Percentiles rank a stretch among this genome's conserved stretches.
These are phyloP conservation scores for Gymnopithys bicolor DNA, from an alignment of 2,797 vertebrate species.

Conservation along the genomic window DNA sequence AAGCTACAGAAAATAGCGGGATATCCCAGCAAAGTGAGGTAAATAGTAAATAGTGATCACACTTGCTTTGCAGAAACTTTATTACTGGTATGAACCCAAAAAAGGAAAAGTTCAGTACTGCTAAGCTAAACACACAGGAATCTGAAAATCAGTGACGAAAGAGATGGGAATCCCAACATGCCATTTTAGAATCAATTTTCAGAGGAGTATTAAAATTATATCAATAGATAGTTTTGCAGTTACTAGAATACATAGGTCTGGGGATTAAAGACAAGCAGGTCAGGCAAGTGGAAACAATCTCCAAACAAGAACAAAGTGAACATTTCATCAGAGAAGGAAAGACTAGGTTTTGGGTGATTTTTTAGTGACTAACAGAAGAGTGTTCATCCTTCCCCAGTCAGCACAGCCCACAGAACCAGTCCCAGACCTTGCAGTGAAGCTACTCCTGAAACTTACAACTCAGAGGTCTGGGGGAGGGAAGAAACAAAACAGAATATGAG, in stretches of 20 bases:
- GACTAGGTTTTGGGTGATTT: neutral
- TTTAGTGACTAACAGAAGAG: neutral
- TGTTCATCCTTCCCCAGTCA: fast-evolving
- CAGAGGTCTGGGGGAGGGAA: neutral
- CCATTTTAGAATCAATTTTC: neutral
- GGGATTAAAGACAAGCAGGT: neutral
- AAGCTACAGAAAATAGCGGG: neutral
- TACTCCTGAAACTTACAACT: neutral
- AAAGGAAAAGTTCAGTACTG: neutral
- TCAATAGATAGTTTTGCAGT: neutral
- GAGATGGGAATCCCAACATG: neutral
- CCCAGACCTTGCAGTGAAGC: neutral
- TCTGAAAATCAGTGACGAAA: neutral
- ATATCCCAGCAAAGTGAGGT: neutral
- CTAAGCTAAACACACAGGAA: neutral
- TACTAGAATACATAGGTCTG: neutral
- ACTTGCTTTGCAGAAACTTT: neutral
- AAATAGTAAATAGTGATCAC: neutral
- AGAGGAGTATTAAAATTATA: neutral
- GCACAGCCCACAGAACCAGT: neutral
- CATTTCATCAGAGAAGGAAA: neutral
- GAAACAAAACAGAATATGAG: neutral
- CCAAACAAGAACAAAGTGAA: neutral
- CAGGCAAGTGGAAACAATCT: neutral
- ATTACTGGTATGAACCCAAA: neutral